Evolutionary conservation across 2,797 vertebrate species (phyloP).

Genomic region (Microchirus variegatus): DNA sequence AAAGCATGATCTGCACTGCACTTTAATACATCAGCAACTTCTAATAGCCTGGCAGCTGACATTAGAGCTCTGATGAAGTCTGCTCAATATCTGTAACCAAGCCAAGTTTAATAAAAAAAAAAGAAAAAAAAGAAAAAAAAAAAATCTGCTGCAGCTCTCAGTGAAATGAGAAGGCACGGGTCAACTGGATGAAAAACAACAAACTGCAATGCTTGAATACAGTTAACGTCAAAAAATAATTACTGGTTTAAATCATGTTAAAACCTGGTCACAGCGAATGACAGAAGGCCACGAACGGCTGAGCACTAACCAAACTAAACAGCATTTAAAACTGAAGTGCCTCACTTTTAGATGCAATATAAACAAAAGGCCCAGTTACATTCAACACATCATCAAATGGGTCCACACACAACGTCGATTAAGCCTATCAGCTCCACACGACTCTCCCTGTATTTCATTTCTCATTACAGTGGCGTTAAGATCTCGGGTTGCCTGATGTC

Average conservation of each 20-base stretch:
- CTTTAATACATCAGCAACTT: constrained; percentile 41
- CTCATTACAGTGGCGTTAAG: too few relatives aligned
- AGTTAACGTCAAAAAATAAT: too few relatives aligned
- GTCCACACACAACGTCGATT: too few relatives aligned
- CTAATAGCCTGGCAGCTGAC: neutral
- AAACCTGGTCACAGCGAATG: neutral
- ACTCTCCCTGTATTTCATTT: too few relatives aligned
- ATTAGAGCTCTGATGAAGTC: constrained; percentile 11
- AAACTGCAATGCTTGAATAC: neutral
- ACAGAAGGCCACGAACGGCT: neutral
- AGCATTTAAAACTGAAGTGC: constrained; percentile 4
- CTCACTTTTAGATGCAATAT: too few relatives aligned
- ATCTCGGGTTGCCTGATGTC: too few relatives aligned
- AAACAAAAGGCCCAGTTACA: too few relatives aligned
- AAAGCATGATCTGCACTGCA: constrained; percentile 32
- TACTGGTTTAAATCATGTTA: neutral
- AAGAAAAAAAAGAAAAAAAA: neutral
- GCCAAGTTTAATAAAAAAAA: neutral
- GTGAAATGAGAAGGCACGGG: neutral
- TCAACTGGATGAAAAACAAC: neutral
- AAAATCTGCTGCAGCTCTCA: neutral
- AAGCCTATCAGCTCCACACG: too few relatives aligned
- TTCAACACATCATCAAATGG: too few relatives aligned
- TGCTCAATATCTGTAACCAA: constrained; percentile 4
- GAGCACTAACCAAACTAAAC: constrained; percentile 13